Evolutionary conservation across 1,140 invertebrate genomes (phyloP), one percentile per base, ranked within the genome.

Genomic region (Drosophila bocqueti): DNA sequence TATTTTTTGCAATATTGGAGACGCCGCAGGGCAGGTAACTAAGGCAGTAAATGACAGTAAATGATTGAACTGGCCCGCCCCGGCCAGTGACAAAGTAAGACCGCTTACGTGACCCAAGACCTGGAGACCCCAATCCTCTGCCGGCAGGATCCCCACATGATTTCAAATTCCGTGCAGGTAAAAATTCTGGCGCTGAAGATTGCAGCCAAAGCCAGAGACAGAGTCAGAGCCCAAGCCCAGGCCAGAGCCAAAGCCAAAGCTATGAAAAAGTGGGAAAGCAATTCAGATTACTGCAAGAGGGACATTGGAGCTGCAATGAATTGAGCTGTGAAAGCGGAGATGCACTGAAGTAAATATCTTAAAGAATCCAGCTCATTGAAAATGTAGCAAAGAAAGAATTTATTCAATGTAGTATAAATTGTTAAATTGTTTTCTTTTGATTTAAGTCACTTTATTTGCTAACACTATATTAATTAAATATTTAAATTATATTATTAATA

Each of bases 41-140:
- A 67, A 63, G 69, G 59, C 49, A 82, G 85, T 90, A 89, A 89
- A 89, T 89, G 85, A 90, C 85, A 89, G 85, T 89, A 89, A 89
- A 89, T 89, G 85, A 89, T 89, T 84, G 81, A 90, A 80, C 76
- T 81, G 52, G 76, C 54, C 38, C 61, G 52, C 61, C 74, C 73
- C 42, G 74, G 75, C 59, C 72, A 81, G 81, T 83, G 76, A 89
- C 84, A 87, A 89, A 89, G 84, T 87, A 81, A 90, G 87, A 85
- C 85, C 78, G 69, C 81, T 89, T 89, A 90, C 85, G 85, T 89
- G 84, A 90, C 81, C 79, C 52, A 61, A 4, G 55, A 52, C 34
- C 59, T 18, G 49, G 50, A 43, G 21, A 63, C 40, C 59, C 49
- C 62, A 49, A 46, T 64, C 61, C 60, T 16, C 13, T 24, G 66